Conservation (phyloP, 2,888 invertebrate species). For the Nebria brevicollis region DNA sequence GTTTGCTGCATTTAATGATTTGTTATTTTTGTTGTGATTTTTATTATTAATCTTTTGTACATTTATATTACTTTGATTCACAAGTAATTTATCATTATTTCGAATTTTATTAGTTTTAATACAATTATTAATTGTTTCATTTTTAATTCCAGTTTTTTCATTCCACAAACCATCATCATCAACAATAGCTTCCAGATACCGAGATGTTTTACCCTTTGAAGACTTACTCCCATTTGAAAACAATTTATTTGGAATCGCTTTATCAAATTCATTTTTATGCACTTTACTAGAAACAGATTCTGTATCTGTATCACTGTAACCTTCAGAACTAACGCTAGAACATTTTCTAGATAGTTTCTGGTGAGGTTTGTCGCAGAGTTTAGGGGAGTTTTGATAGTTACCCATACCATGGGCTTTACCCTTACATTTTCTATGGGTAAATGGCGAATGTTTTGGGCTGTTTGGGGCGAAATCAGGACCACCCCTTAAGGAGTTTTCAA, state of each 20-base stretch:
- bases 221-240: constrained; percentile 70
- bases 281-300: constrained; percentile 49
- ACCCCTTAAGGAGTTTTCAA: constrained; percentile 70
- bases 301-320: constrained; percentile 58
- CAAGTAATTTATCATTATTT: neutral
- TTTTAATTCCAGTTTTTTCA: neutral
- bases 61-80: constrained; percentile 2
- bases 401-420: constrained; percentile 82
- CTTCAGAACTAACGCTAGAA: constrained; percentile 53
- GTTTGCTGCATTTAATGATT: neutral
- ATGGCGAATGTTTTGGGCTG: constrained; percentile 66
- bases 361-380: constrained; percentile 59
- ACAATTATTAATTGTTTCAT: neutral
- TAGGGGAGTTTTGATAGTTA: constrained; percentile 57
- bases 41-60: neutral
- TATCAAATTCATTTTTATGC: constrained; percentile 22
- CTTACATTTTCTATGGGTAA: constrained; percentile 77
- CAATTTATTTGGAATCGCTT: constrained; percentile 59
- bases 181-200: constrained; percentile 65
- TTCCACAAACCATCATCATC: constrained; percentile 56
- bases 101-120: constrained; percentile 6
- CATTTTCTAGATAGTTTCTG: constrained; percentile 52
- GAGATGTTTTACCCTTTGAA: constrained; percentile 70
- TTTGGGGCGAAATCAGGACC: constrained; percentile 65
- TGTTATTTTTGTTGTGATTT: neutral